Evolutionary conservation across 2,888 invertebrate genomes (phyloP).

Genomic region (Plagodis pulveraria): DNA sequence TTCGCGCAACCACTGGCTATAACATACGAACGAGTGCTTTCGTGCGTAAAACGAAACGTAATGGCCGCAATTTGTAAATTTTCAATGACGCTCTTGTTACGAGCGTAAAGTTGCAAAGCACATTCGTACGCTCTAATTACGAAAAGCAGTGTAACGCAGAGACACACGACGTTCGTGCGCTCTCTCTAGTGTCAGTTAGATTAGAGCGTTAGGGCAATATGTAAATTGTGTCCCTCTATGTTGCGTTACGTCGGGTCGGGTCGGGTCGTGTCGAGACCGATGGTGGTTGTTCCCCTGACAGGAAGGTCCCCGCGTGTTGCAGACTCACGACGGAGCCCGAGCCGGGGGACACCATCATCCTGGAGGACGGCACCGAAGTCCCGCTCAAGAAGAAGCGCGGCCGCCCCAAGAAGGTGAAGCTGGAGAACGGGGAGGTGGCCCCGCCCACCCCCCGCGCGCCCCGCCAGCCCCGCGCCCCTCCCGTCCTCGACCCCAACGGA

Average conservation of each 20-base stretch:
- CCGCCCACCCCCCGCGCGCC: conserved; percentile 83
- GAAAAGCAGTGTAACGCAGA: no score
- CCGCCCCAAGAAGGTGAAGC: conserved; percentile 93
- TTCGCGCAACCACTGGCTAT: no score
- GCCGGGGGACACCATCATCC: conserved; percentile 81
- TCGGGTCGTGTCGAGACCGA: conserved; percentile 27
- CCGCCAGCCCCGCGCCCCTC: conserved; percentile 60
- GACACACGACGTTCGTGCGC: no score
- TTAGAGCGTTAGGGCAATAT: no score
- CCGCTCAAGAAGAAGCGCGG: conserved; percentile 95
- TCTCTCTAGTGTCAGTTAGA: no score
- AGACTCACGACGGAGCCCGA: conserved; percentile 83
- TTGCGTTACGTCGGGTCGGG: neutral
- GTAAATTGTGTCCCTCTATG: neutral
- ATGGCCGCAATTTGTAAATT: no score
- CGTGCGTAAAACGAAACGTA: no score
- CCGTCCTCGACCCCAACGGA: conserved; percentile 53
- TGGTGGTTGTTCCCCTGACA: conserved; percentile 34
- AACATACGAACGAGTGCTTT: no score
- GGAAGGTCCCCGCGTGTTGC: conserved; percentile 45
- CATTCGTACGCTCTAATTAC: no score
- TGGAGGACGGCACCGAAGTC: conserved; percentile 87
- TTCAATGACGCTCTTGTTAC: no score
- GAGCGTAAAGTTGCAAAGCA: no score
- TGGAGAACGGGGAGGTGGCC: conserved; percentile 87